Percentiles rank a stretch among this genome's conserved stretches.
phyloP scores from a whole-genome alignment of 2,797 vertebrate species.

The Gymnoscopelus braueri region DNA sequence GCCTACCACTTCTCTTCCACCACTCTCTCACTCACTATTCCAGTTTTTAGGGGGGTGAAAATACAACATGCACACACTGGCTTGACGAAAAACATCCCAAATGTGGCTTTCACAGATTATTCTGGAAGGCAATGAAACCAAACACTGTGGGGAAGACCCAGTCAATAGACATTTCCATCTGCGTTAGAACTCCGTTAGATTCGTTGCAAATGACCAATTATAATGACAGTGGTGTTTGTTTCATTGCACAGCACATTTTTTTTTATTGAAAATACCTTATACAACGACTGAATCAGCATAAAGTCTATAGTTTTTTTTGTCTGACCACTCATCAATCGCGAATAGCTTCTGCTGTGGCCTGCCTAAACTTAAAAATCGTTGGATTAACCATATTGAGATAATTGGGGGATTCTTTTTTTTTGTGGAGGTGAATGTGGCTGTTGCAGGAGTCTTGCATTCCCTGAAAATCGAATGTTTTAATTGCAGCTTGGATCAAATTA shows the following conservation, averaged over 20 bases:
- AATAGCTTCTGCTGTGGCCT: background rate
- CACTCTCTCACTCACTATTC: slow-evolving; percentile 54
- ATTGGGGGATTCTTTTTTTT: no score
- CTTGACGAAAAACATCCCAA: slow-evolving; percentile 55
- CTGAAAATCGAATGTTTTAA: slow-evolving; percentile 9
- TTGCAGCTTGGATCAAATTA: background rate
- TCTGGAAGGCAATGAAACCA: slow-evolving; percentile 50
- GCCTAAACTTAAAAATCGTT: background rate
- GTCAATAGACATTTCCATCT: slow-evolving; percentile 53
- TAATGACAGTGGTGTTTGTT: slow-evolving; percentile 43
- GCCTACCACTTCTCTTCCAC: slow-evolving; percentile 75
- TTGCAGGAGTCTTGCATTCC: background rate
- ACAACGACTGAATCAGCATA: background rate
- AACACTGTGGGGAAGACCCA: slow-evolving; percentile 49
- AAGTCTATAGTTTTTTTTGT: slow-evolving; percentile 7
- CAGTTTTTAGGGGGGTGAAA: slow-evolving; percentile 42
- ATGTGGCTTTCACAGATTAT: slow-evolving; percentile 61
- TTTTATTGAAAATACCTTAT: slow-evolving; percentile 39
- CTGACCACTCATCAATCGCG: background rate
- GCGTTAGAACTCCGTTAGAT: slow-evolving; percentile 56
- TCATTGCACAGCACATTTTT: slow-evolving; percentile 41
- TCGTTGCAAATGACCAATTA: slow-evolving; percentile 53
- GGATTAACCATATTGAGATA: no score
- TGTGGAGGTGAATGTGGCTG: background rate
- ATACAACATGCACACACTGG: slow-evolving; percentile 43